Evolutionary conservation across 2,797 vertebrate species (phyloP).

Genomic region (Craterocephalus amniculus): DNA sequence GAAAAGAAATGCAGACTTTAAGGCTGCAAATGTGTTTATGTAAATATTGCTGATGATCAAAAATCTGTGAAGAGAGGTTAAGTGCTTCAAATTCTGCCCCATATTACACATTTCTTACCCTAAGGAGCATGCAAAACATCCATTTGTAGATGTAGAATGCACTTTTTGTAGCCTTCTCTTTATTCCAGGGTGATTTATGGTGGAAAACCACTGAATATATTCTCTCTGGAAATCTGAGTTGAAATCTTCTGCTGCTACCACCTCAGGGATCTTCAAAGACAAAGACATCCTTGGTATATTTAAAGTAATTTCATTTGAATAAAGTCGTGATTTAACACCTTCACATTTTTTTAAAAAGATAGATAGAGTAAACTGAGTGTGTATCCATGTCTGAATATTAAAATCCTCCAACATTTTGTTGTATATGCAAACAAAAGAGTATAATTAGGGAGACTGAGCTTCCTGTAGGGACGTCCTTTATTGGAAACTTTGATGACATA

Average conservation of each 20-base stretch:
- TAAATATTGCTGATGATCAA: slow-evolving; percentile 40
- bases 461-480: slow-evolving; percentile 24
- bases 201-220: neutral
- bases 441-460: neutral
- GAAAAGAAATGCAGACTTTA: slow-evolving; percentile 27
- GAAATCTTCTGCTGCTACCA: neutral
- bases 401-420: neutral
- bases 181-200: neutral
- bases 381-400: slow-evolving; percentile 11
- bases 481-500: slow-evolving; percentile 38
- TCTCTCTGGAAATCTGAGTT: neutral
- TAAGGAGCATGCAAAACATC: neutral
- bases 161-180: neutral
- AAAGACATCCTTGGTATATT: neutral
- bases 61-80: slow-evolving; percentile 6
- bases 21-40: slow-evolving; percentile 32
- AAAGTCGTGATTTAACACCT: neutral
- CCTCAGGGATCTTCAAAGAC: neutral
- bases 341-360: neutral
- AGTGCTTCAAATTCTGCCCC: slow-evolving; percentile 9
- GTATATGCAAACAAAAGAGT: slow-evolving; percentile 14
- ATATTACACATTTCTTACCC: neutral
- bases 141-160: neutral
- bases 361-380: neutral
- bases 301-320: neutral